Evolutionary conservation across 2,797 vertebrate species (phyloP).

Genomic region (Varecia variegata): DNA sequence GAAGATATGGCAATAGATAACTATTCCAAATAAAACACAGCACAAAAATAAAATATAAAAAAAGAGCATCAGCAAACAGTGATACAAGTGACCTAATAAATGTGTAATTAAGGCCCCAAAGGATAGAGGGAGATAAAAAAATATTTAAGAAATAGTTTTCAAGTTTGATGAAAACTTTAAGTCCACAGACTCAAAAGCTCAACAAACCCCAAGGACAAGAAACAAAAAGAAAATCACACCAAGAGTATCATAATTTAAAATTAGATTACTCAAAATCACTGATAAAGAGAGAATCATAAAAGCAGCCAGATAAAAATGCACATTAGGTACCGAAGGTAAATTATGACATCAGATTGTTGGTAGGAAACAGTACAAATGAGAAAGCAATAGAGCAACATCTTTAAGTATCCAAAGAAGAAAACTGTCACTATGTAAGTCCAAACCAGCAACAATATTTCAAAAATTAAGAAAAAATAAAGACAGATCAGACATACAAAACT

Average conservation of each 20-base stretch:
- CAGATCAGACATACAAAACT: background rate
- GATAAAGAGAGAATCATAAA: background rate
- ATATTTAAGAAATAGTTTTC: background rate
- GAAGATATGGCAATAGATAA: background rate
- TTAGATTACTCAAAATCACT: background rate
- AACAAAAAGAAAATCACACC: background rate
- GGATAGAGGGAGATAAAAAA: background rate
- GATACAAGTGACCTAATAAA: background rate
- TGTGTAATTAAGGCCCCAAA: background rate
- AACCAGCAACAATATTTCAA: background rate
- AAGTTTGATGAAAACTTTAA: background rate
- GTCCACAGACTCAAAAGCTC: background rate
- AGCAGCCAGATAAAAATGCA: background rate
- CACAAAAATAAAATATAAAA: background rate
- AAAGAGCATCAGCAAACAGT: background rate
- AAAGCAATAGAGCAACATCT: background rate
- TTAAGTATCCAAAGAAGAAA: background rate
- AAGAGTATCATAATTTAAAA: background rate
- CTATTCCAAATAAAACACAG: background rate
- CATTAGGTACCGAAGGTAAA: background rate
- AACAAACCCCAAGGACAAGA: background rate
- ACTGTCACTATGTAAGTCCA: background rate
- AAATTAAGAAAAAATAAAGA: background rate
- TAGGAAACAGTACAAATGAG: background rate
- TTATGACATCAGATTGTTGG: background rate